Percentiles rank a stretch among this genome's conserved stretches.
phyloP scores from a whole-genome alignment of 2,888 invertebrate genomes.

The Amblyteles armatorius region DNA sequence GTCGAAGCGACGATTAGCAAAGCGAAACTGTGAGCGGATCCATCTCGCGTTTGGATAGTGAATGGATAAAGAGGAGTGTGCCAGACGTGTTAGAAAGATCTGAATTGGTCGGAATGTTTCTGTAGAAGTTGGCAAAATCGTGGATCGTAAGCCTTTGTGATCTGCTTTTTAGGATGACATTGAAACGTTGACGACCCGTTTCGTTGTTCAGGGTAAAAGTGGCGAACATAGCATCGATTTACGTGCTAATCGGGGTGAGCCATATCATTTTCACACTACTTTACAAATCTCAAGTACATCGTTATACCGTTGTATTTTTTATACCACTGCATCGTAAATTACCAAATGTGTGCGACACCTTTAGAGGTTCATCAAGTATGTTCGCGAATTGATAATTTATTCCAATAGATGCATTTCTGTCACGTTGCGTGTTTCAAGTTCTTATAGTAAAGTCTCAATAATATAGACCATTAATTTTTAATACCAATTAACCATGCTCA shows the following conservation, averaged over 20 bases:
- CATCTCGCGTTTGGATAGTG: background rate
- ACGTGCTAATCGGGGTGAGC: no score
- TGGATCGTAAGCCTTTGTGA: background rate
- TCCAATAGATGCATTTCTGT: background rate
- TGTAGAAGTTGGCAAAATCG: background rate
- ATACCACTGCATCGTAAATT: background rate
- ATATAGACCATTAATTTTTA: slow-evolving; percentile 24
- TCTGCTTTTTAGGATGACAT: background rate
- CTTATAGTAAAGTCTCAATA: background rate
- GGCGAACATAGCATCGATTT: no score
- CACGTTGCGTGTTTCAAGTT: background rate
- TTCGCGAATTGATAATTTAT: background rate
- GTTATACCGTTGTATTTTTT: background rate
- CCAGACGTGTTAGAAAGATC: background rate
- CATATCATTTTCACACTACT: no score
- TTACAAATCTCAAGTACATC: no score
- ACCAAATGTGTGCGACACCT: background rate
- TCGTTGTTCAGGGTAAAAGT: no score
- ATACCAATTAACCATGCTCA: slow-evolving; percentile 16
- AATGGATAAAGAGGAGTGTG: background rate
- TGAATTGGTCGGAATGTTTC: slow-evolving; percentile 13
- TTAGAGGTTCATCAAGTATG: background rate
- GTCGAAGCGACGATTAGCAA: slow-evolving; percentile 50
- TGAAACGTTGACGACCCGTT: background rate
- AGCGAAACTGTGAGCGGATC: slow-evolving; percentile 20